Base-by-base conservation (phyloP, 2,888 invertebrate species). In the Eristalis tenax region DNA sequence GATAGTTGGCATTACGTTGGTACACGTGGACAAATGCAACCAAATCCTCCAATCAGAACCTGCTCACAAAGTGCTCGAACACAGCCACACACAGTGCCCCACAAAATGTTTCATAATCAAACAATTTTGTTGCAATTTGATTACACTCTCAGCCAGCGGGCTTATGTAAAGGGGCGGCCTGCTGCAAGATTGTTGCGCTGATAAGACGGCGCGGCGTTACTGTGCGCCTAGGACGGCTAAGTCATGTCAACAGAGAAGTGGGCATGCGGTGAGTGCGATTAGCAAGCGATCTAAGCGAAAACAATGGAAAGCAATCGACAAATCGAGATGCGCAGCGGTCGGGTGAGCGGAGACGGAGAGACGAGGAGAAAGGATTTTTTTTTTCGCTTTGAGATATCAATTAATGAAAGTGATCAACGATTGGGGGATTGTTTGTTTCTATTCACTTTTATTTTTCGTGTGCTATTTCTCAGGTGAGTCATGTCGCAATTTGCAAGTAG, bases 71-170 rank as follows among this genome's bases (percentile, higher is more conserved):
- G 8, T 11, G 1, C 28, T 5, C 4, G 13, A 18, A n/a, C 13
- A 32, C 26, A 32, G 1, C 8, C 8, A 18, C 50, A 6, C 50
- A 18, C 1, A 8, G 18, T n/a, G 18, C 8, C 4, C 8, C 8
- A 8, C 18, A 6, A 23, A 18, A 22, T 68, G 73, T 86, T 86
- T 77, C 82, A 56, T 78, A 82, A 84, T n/a, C 59, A 4, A 56
- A 70, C 18, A 64, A 66, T 28, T 65, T 84, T 70, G 83, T 84
- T 80, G 80, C 80, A 84, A 40, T 70, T 75, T 43, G 50, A 65
- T 64, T 82, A n/a, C 11, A 32, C 18, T 26, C n/a, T 26, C 26
- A 26, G 5, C 43, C 35, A 11, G 26, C 26, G 43, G 10, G 28
- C n/a, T 85, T 81, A 85, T 82, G 73, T 85, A 81, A 68, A 50